A percentile compares a stretch with the other conserved stretches of the same genome.
phyloP scores from a whole-genome alignment of 2,113 vertebrate species.

The Caracal caracal region DNA sequence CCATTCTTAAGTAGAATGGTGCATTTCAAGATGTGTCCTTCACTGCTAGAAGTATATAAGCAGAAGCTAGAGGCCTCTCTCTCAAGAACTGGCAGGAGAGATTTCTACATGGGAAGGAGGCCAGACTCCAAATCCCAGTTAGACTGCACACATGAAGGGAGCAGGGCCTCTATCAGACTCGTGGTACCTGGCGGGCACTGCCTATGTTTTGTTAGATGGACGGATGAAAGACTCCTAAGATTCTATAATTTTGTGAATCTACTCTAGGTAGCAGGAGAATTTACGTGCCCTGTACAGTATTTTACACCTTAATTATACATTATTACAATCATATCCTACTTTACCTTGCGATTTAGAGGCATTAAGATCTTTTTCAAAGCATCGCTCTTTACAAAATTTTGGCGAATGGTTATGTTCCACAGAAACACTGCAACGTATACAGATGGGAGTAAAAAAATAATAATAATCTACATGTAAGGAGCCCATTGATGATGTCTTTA shows the following conservation, averaged over 20 bases:
- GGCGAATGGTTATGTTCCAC: neutral
- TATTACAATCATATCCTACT: neutral
- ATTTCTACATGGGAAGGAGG: neutral
- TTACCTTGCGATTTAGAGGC: neutral
- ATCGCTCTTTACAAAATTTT: neutral
- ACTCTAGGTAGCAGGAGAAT: neutral
- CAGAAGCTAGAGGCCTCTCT: neutral
- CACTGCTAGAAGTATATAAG: neutral
- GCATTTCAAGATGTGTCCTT: neutral
- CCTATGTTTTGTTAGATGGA: neutral
- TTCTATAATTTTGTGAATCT: neutral
- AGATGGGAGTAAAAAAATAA: neutral
- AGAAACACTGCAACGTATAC: neutral
- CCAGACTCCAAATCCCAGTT: neutral
- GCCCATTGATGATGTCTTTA: neutral
- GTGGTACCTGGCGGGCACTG: neutral
- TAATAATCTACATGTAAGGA: neutral
- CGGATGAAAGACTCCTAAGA: neutral
- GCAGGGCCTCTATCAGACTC: neutral
- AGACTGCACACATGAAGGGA: neutral
- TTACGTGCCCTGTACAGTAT: neutral
- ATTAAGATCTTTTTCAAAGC: neutral
- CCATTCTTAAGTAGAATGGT: neutral
- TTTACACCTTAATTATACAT: neutral
- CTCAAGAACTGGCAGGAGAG: neutral